Evolutionary conservation across 2,888 invertebrate species (phyloP).

Genomic region (Buathra laborator): DNA sequence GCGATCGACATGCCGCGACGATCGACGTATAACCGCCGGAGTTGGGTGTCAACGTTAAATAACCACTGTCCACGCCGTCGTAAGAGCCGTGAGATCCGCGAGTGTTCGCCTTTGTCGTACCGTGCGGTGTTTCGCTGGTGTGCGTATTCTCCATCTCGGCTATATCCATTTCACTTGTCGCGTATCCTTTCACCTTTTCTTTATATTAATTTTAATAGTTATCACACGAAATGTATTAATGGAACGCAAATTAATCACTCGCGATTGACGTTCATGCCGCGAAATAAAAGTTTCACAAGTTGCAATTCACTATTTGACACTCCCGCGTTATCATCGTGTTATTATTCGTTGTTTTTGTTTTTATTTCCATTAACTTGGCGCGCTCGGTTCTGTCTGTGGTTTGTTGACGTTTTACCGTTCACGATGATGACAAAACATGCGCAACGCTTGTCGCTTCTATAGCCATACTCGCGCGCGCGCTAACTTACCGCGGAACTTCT

Average conservation of each 20-base stretch:
- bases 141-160: slow-evolving; percentile 60
- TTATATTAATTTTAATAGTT: background rate
- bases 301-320: slow-evolving; percentile 67
- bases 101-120: slow-evolving; percentile 62
- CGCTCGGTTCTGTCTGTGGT: slow-evolving; percentile 3
- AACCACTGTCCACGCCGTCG: slow-evolving; percentile 78
- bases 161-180: slow-evolving; percentile 64
- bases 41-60: slow-evolving; percentile 76
- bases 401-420: slow-evolving; percentile 62
- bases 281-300: slow-evolving; percentile 13
- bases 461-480: slow-evolving; percentile 10
- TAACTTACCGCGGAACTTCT: slow-evolving; percentile 6
- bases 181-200: slow-evolving; percentile 5
- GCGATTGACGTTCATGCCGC: slow-evolving; percentile 6
- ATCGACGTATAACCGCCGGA: slow-evolving; percentile 72
- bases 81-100: slow-evolving; percentile 65
- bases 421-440: slow-evolving; percentile 45
- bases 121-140: slow-evolving; percentile 73
- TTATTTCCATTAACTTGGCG: background rate
- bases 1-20: slow-evolving; percentile 64
- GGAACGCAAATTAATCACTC: background rate
- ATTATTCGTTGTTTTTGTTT: slow-evolving; percentile 24
- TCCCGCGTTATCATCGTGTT: slow-evolving; percentile 27
- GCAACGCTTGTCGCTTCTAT: slow-evolving; percentile 1
- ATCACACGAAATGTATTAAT: too few relatives aligned